Evolutionary conservation across 1,140 invertebrate genomes (phyloP).

Genomic region (Globodera rostochiensis): DNA sequence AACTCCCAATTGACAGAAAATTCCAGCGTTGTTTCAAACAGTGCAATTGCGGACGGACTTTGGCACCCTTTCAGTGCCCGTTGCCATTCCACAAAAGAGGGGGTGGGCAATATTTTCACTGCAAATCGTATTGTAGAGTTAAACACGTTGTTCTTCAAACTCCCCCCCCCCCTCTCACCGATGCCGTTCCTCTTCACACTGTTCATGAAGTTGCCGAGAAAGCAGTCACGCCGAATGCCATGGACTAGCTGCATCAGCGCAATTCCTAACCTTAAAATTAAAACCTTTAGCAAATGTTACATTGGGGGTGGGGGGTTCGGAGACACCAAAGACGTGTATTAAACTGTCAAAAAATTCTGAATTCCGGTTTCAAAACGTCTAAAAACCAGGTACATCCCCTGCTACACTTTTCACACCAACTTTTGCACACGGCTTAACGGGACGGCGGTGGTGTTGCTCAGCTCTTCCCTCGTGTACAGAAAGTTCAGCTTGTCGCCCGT

Average conservation of each 20-base stretch:
- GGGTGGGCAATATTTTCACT: background rate
- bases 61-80: conserved; percentile 2
- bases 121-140: background rate
- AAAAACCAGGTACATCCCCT: background rate
- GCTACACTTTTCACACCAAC: background rate
- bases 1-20: conserved; percentile 23
- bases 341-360: too few species aligned
- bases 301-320: background rate
- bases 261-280: conserved; percentile 12
- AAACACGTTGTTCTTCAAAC: background rate
- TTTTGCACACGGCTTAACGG: background rate
- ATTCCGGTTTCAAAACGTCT: too few species aligned
- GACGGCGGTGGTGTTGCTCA: background rate
- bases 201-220: background rate
- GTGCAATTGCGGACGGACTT: conserved; percentile 14
- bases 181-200: conserved; percentile 12
- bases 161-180: background rate
- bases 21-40: conserved; percentile 26
- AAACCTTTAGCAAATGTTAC: background rate
- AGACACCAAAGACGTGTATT: too few species aligned
- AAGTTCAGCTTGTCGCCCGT: background rate
- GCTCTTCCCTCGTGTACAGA: background rate
- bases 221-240: conserved; percentile 14
- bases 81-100: conserved; percentile 28
- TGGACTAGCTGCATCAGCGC: conserved; percentile 22